A percentile compares a stretch with the other conserved stretches of the same genome.
phyloP scores from a whole-genome alignment of 2,797 vertebrate species.

The Siniperca obscura region DNA sequence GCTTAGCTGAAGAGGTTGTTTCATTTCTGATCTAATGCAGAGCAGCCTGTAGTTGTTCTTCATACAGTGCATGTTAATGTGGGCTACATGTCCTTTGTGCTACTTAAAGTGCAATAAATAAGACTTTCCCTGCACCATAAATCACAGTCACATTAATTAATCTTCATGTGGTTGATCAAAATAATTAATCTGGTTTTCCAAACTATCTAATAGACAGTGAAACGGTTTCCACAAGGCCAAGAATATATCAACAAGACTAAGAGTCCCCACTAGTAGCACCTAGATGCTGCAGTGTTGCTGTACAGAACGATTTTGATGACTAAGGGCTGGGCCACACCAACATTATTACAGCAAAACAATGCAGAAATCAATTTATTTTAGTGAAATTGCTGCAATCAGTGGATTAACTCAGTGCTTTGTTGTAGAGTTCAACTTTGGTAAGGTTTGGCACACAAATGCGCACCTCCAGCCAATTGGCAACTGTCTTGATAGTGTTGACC shows the following conservation, averaged over 20 bases:
- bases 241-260: neutral
- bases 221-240: neutral
- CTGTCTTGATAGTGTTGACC: neutral
- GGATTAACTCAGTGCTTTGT: neutral
- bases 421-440: too few relatives aligned
- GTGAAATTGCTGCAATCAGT: neutral
- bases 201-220: neutral
- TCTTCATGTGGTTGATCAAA: neutral
- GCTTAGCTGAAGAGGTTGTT: slow-evolving; percentile 21
- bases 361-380: neutral
- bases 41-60: neutral
- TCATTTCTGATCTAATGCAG: neutral
- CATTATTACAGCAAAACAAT: neutral
- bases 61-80: slow-evolving; percentile 14
- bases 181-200: neutral
- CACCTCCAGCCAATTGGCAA: too few relatives aligned
- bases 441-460: too few relatives aligned
- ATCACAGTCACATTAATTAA: neutral
- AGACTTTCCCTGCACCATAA: neutral
- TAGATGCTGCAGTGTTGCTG: neutral
- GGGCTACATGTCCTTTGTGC: neutral
- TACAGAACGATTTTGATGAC: neutral
- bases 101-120: neutral
- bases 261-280: neutral
- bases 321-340: neutral